Conservation (phyloP, 2,888 invertebrate species). For the Callyntrura guangdongensis region DNA sequence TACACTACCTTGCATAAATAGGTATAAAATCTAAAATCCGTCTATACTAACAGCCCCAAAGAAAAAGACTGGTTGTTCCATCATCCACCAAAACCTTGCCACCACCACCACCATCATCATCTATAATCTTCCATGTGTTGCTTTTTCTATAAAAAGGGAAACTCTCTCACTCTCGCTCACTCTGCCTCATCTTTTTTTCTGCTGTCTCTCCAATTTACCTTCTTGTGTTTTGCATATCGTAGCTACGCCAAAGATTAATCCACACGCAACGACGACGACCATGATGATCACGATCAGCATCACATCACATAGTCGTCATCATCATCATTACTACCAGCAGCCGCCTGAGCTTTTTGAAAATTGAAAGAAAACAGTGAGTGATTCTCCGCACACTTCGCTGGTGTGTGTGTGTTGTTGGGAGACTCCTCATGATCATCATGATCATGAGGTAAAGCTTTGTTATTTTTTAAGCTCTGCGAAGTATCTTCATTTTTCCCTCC, state of each 20-base stretch:
- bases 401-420: background rate
- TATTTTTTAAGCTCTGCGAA: conserved; percentile 18
- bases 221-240: conserved; percentile 28
- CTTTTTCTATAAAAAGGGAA: conserved; percentile 22
- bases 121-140: conserved; percentile 53
- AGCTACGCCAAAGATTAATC: conserved; percentile 49
- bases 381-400: background rate
- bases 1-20: conserved; percentile 18
- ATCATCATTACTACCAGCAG: no score
- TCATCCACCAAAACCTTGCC: conserved; percentile 6
- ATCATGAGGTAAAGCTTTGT: conserved; percentile 35
- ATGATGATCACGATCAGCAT: conserved; percentile 22
- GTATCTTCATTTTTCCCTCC: background rate
- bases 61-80: conserved; percentile 36
- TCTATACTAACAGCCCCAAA: no score
- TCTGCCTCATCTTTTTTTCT: background rate
- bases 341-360: conserved; percentile 61
- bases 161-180: background rate
- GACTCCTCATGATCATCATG: conserved; percentile 39
- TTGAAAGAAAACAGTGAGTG: conserved; percentile 74
- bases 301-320: background rate
- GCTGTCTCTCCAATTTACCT: background rate
- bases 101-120: no score
- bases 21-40: conserved; percentile 30
- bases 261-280: conserved; percentile 26